Percentiles rank a stretch among this genome's conserved stretches.
Conservation (phyloP, 1,140 invertebrate species). For the Drosophila kurseongensis region DNA sequence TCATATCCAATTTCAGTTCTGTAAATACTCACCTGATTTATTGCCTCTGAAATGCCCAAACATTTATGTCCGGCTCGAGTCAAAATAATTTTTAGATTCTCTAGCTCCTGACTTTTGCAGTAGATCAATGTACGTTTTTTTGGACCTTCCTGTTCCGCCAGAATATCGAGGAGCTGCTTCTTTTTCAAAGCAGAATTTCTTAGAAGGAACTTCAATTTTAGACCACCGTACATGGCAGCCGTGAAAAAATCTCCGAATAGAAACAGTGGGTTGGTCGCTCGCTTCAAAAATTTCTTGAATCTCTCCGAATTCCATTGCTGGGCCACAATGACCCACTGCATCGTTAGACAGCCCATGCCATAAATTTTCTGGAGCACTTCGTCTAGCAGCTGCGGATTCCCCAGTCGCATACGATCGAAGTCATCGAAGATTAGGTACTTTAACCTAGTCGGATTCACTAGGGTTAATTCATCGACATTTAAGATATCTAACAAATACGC, state of each 20-base stretch:
- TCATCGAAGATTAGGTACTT: slow-evolving; percentile 52
- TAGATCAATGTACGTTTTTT: slow-evolving; percentile 41
- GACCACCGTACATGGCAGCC: slow-evolving; percentile 55
- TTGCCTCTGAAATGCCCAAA: background rate
- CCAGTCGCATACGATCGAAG: slow-evolving; percentile 34
- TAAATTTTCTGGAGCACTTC: slow-evolving; percentile 11
- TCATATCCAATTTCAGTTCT: no score
- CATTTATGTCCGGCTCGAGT: slow-evolving; percentile 22
- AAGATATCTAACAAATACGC: slow-evolving; percentile 13
- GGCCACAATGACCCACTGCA: slow-evolving; percentile 42
- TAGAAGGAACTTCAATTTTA: slow-evolving; percentile 27
- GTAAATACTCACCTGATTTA: slow-evolving; percentile 13
- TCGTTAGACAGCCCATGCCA: background rate
- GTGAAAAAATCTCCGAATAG: slow-evolving; percentile 56
- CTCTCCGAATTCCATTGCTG: slow-evolving; percentile 47
- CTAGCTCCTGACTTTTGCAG: slow-evolving; percentile 41
- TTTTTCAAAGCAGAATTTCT: slow-evolving; percentile 11
- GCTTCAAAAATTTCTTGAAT: slow-evolving; percentile 23
- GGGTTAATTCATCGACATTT: background rate
- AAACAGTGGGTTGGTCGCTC: slow-evolving; percentile 18
- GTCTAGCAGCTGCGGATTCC: background rate
- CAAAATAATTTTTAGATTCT: background rate
- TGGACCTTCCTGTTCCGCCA: background rate
- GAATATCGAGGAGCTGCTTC: background rate
- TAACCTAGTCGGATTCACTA: slow-evolving; percentile 28